Evolutionary conservation across 2,113 vertebrate genomes (phyloP).

Genomic region (Ophthalmolycus amberensis): DNA sequence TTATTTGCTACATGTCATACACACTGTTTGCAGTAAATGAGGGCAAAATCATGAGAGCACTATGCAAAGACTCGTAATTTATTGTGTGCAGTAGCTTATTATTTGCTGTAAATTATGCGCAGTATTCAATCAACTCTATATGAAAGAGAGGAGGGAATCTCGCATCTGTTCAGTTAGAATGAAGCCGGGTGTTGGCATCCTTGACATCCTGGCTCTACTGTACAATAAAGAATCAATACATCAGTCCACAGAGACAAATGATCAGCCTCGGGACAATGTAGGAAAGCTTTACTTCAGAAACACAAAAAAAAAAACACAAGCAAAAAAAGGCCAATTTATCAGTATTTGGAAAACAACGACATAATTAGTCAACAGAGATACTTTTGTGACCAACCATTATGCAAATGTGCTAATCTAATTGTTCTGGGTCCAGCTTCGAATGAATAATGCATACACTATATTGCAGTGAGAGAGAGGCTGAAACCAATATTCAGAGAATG

Average conservation of each 20-base stretch:
- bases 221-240: constrained; percentile 73
- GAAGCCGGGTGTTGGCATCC: constrained; percentile 53
- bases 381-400: constrained; percentile 72
- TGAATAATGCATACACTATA: constrained; percentile 77
- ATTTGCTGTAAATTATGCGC: constrained; percentile 66
- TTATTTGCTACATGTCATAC: not conserved
- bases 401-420: constrained; percentile 70
- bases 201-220: constrained; percentile 64
- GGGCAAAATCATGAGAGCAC: constrained; percentile 6
- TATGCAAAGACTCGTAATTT: constrained; percentile 36
- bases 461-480: constrained; percentile 51
- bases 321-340: constrained; percentile 47
- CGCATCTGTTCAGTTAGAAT: constrained; percentile 63
- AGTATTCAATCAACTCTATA: constrained; percentile 71
- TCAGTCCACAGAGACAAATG: constrained; percentile 47
- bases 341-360: constrained; percentile 62
- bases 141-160: constrained; percentile 64
- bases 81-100: constrained; percentile 43
- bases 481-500: constrained; percentile 66
- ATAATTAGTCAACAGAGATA: constrained; percentile 72
- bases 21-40: constrained; percentile 3
- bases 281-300: constrained; percentile 55
- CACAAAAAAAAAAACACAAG: not conserved
- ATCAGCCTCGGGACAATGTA: constrained; percentile 26
- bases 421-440: constrained; percentile 62